These are phyloP conservation scores for Bombyx mandarina DNA, from an alignment of 1,140 invertebrate genomes.

Conservation along the genomic window DNA sequence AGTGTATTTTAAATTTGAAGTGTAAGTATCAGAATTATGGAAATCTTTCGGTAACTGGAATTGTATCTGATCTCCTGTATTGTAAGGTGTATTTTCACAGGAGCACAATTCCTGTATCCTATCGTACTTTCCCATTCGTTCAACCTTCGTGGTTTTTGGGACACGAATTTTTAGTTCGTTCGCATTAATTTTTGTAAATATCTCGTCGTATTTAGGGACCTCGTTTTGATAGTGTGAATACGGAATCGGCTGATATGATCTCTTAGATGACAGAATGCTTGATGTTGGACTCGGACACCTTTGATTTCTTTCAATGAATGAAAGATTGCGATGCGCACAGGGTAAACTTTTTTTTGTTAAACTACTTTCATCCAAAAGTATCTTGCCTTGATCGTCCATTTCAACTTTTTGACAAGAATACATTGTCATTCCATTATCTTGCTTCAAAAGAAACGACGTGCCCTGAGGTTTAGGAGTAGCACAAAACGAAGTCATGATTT, in stretches of 20 bases:
- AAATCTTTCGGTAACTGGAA: constrained; percentile 46
- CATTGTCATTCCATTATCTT: constrained; percentile 53
- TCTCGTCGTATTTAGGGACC: constrained; percentile 47
- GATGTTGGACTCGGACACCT: constrained; percentile 40
- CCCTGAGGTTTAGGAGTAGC: constrained; percentile 36
- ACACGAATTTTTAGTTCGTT: constrained; percentile 60
- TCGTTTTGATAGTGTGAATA: constrained; percentile 6
- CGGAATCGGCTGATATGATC: constrained; percentile 9
- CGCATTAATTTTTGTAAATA: constrained; percentile 57
- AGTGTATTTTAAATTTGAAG: constrained; percentile 54
- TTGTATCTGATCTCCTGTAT: constrained; percentile 57
- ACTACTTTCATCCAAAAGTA: constrained; percentile 53
- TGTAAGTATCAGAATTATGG: constrained; percentile 23
- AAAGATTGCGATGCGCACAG: constrained; percentile 14
- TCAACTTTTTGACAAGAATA: constrained; percentile 60
- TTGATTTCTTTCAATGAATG: constrained; percentile 1
- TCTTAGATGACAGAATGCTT: constrained; percentile 20
- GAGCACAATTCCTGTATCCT: constrained; percentile 52
- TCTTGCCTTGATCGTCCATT: constrained; percentile 56
- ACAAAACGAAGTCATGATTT: constrained; percentile 54
- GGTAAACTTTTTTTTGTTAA: constrained; percentile 28
- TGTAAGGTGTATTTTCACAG: constrained; percentile 46
- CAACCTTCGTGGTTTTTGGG: constrained; percentile 46
- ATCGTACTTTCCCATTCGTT: constrained; percentile 49
- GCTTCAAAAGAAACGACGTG: constrained; percentile 39